Evolutionary conservation across 2,113 vertebrate species (phyloP).

Genomic region (Trematocara unimaculatum): DNA sequence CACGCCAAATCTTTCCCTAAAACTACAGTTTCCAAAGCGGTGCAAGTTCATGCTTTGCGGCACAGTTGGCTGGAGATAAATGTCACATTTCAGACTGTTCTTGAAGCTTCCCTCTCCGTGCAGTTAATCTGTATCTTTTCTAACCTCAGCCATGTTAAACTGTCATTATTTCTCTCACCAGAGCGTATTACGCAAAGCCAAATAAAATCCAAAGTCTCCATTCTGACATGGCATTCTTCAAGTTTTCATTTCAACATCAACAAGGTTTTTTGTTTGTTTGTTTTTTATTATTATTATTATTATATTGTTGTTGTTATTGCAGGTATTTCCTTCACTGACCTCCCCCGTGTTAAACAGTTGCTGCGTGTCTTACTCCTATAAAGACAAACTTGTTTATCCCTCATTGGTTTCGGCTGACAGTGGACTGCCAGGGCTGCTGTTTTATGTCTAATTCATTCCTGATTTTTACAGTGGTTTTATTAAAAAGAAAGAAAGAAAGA

Average conservation of each 20-base stretch:
- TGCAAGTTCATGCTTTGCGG: background rate
- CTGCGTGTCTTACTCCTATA: slow-evolving; percentile 8
- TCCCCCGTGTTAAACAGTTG: background rate
- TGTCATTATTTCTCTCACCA: background rate
- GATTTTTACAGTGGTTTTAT: slow-evolving; percentile 56
- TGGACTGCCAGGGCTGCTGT: slow-evolving; percentile 11
- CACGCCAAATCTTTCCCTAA: background rate
- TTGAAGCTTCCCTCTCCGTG: background rate
- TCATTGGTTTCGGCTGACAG: slow-evolving; percentile 37
- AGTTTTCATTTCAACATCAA: background rate
- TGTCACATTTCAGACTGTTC: background rate
- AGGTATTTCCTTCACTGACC: background rate
- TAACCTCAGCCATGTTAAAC: background rate
- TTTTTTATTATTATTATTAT: background rate
- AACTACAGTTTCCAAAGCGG: background rate
- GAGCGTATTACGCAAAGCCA: background rate
- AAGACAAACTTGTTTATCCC: slow-evolving; percentile 56
- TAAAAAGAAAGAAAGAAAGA: background rate
- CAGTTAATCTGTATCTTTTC: background rate
- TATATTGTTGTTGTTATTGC: background rate
- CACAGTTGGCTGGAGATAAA: background rate
- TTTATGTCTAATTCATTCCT: slow-evolving; percentile 58
- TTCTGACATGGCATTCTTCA: background rate
- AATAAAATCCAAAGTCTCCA: background rate
- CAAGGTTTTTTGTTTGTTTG: background rate